Conservation (phyloP, 2,888 invertebrate species). For the Drosophila formosana region DNA sequence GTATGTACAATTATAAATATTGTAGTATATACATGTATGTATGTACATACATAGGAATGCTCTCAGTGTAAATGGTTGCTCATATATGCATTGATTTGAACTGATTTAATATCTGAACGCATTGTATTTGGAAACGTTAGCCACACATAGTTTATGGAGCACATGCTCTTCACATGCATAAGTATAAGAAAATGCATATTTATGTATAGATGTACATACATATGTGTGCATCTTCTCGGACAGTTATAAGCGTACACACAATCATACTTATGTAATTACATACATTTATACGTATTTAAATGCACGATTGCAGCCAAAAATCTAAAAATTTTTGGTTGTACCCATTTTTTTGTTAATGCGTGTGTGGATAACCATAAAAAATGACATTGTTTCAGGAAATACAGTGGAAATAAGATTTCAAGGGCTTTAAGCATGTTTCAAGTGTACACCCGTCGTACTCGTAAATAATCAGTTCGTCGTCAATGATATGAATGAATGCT, state of each 20-base stretch:
- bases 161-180: background rate
- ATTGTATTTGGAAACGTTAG: background rate
- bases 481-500: conserved; percentile 45
- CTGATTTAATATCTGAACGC: too few relatives aligned
- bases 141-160: too few relatives aligned
- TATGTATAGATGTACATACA: background rate
- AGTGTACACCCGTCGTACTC: conserved; percentile 13
- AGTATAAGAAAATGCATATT: too few relatives aligned
- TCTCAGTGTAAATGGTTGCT: too few relatives aligned
- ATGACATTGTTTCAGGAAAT: background rate
- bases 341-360: background rate
- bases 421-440: conserved; percentile 41
- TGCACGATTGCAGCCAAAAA: background rate
- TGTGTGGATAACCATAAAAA: background rate
- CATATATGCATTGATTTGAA: too few relatives aligned
- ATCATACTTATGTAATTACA: background rate
- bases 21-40: background rate
- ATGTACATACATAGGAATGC: background rate
- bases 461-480: conserved; percentile 31
- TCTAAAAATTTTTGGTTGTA: background rate
- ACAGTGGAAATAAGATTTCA: background rate
- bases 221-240: background rate
- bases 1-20: background rate
- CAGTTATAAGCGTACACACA: background rate
- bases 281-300: background rate